These are phyloP conservation scores for Pyrochroa serraticornis DNA, from an alignment of 2,888 invertebrate species.

Conservation along the genomic window DNA sequence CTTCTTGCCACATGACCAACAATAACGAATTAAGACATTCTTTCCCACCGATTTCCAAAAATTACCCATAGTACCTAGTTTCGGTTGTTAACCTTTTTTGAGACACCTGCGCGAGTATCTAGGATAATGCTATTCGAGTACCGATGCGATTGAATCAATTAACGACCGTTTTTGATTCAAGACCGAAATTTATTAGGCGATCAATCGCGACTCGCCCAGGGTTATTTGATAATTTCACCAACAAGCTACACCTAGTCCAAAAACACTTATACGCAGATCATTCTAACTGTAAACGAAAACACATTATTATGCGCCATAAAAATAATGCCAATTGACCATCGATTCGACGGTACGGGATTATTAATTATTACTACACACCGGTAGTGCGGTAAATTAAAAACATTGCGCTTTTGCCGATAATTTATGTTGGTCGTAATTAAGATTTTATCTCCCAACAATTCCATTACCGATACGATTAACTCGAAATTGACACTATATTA, in stretches of 20 bases:
- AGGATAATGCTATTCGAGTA: constrained; percentile 13
- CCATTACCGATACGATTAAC: no score
- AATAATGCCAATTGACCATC: constrained; percentile 7
- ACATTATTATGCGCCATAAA: constrained; percentile 19
- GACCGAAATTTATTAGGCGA: constrained; percentile 15
- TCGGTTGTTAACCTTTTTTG: constrained; percentile 18
- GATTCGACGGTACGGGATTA: neutral
- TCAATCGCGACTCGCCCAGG: constrained; percentile 9
- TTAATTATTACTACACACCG: constrained; percentile 2
- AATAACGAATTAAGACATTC: neutral
- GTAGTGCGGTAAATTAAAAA: constrained; percentile 2
- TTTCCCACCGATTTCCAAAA: constrained; percentile 2
- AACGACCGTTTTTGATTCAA: constrained; percentile 6
- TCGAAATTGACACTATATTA: no score
- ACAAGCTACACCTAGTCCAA: constrained; percentile 9
- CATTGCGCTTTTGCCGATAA: constrained; percentile 8
- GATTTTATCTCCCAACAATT: constrained; percentile 11
- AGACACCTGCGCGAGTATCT: constrained; percentile 17
- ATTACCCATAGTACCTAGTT: neutral
- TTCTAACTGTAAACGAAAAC: constrained; percentile 25
- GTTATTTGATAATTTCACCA: constrained; percentile 19
- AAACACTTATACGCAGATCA: constrained; percentile 2
- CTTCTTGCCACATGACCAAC: constrained; percentile 7
- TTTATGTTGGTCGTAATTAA: constrained; percentile 21
- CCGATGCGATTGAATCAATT: constrained; percentile 17